Percentiles rank a stretch among this genome's conserved stretches.
Evolutionary conservation across 1,140 invertebrate genomes (phyloP).

Genomic region (Papilio machaon): DNA sequence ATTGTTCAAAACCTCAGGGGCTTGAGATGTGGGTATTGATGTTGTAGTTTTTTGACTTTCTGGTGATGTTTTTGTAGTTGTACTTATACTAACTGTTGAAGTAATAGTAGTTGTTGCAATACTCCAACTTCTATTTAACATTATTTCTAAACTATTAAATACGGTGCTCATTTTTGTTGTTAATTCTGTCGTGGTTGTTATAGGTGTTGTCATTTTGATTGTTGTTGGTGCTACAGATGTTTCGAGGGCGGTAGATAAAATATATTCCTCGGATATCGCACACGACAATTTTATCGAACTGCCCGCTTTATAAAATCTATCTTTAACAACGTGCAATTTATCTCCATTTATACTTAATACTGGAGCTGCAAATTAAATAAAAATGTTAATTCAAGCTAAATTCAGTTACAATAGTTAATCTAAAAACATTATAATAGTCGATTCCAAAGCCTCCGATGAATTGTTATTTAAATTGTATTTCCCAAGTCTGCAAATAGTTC

Average conservation of each 20-base stretch:
- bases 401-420: not conserved
- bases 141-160: slow-evolving; percentile 78
- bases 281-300: slow-evolving; percentile 88
- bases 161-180: slow-evolving; percentile 76
- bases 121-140: slow-evolving; percentile 79
- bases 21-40: slow-evolving; percentile 67
- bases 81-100: slow-evolving; percentile 75
- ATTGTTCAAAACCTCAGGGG: slow-evolving; percentile 77
- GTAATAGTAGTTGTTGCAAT: slow-evolving; percentile 75
- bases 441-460: too few species aligned
- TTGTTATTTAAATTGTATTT: too few species aligned
- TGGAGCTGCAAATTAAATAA: slow-evolving; percentile 80
- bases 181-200: slow-evolving; percentile 68
- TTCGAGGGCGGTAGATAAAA: slow-evolving; percentile 62
- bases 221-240: slow-evolving; percentile 53
- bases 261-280: slow-evolving; percentile 73
- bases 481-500: too few species aligned
- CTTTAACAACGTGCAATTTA: slow-evolving; percentile 85
- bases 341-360: slow-evolving; percentile 86
- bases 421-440: too few species aligned
- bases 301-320: slow-evolving; percentile 88
- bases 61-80: slow-evolving; percentile 65
- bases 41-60: slow-evolving; percentile 61
- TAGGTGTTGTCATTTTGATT: slow-evolving; percentile 53
- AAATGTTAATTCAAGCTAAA: slow-evolving; percentile 21